phyloP scores from a whole-genome alignment of 2,797 vertebrate genomes.

The Heliangelus exortis region DNA sequence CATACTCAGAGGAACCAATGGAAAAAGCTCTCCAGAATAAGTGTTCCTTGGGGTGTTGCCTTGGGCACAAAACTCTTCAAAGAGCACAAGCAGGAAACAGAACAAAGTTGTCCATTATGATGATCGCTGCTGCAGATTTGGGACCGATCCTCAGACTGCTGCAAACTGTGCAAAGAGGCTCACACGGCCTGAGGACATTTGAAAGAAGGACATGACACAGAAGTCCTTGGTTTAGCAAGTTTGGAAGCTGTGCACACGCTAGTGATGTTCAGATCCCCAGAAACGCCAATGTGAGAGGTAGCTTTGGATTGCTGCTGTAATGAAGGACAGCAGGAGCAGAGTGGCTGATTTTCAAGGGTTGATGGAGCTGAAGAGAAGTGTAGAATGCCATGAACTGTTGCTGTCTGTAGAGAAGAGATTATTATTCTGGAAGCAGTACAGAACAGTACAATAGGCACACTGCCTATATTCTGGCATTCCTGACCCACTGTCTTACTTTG shows the following conservation, averaged over 20 bases:
- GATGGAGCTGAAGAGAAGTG: background rate
- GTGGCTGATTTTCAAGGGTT: background rate
- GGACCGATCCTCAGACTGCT: background rate
- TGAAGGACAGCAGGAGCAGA: background rate
- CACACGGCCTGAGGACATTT: background rate
- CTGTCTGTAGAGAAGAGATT: background rate
- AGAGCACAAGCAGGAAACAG: background rate
- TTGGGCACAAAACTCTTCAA: background rate
- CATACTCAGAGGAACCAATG: background rate
- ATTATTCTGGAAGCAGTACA: background rate
- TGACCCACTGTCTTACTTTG: background rate
- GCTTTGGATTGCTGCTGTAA: background rate
- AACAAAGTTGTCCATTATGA: background rate
- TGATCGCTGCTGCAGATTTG: background rate
- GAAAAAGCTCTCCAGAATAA: background rate
- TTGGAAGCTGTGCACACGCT: background rate
- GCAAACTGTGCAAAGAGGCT: background rate
- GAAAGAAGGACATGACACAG: background rate
- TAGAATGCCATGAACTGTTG: background rate
- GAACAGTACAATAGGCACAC: background rate
- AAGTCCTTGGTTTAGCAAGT: background rate
- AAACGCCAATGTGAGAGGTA: background rate
- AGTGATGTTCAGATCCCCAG: background rate
- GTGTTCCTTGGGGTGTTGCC: background rate
- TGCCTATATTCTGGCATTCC: background rate